phyloP scores from a whole-genome alignment of 2,888 invertebrate genomes.

The Cantharis flavilabris region DNA sequence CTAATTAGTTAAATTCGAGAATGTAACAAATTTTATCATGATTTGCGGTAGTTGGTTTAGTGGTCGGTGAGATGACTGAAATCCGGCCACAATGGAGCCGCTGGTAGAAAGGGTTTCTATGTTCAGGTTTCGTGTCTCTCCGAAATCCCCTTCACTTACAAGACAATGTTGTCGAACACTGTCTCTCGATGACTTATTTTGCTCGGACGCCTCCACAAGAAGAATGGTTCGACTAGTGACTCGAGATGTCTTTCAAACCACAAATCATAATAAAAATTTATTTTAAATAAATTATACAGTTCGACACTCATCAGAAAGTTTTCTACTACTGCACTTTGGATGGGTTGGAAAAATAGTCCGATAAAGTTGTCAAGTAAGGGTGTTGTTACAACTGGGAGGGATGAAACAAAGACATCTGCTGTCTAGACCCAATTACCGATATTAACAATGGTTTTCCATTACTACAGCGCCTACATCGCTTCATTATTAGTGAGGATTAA shows the following conservation, averaged over 20 bases:
- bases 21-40: slow-evolving; percentile 50
- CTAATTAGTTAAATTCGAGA: slow-evolving; percentile 18
- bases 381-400: slow-evolving; percentile 18
- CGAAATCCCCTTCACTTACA: slow-evolving; percentile 36
- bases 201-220: slow-evolving; percentile 10
- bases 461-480: slow-evolving; percentile 23
- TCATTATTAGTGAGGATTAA: not conserved
- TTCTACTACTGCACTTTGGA: not conserved
- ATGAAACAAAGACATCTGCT: slow-evolving; percentile 35
- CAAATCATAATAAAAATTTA: not conserved
- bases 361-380: slow-evolving; percentile 23
- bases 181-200: slow-evolving; percentile 26
- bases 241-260: not conserved
- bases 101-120: slow-evolving; percentile 56
- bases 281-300: not conserved
- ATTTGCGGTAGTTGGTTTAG: slow-evolving; percentile 23
- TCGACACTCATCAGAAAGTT: not conserved
- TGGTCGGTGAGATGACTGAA: slow-evolving; percentile 35
- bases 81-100: slow-evolving; percentile 52
- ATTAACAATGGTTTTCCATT: slow-evolving; percentile 45
- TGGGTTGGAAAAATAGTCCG: not conserved
- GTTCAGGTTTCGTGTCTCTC: slow-evolving; percentile 51
- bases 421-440: slow-evolving; percentile 45
- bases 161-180: slow-evolving; percentile 42
- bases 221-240: not conserved